phyloP scores from a whole-genome alignment of 2,888 invertebrate species.

The Napeogenes sylphis region DNA sequence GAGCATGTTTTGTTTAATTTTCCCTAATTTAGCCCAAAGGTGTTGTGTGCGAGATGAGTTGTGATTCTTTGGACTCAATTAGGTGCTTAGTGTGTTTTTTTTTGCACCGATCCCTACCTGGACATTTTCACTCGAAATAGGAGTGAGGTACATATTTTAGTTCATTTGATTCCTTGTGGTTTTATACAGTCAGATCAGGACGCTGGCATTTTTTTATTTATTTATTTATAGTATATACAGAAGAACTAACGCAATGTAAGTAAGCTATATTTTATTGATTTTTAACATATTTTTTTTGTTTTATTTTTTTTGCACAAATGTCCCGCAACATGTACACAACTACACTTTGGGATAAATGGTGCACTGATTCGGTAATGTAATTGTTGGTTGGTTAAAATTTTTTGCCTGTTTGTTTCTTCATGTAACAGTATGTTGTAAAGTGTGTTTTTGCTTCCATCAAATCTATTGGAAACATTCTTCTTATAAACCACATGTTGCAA shows the following conservation, averaged over 20 bases:
- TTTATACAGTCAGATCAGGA: slow-evolving; percentile 58
- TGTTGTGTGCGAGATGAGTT: slow-evolving; percentile 58
- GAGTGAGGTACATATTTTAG: slow-evolving; percentile 60
- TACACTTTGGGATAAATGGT: slow-evolving; percentile 55
- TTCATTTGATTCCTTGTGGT: slow-evolving; percentile 30
- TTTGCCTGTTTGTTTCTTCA: slow-evolving; percentile 36
- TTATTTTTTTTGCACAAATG: slow-evolving; percentile 46
- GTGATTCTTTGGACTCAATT: slow-evolving; percentile 71
- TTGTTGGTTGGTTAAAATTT: slow-evolving; percentile 36
- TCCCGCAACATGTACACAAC: slow-evolving; percentile 46
- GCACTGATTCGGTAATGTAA: slow-evolving; percentile 58
- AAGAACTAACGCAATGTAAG: slow-evolving; percentile 63
- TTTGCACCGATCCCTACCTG: slow-evolving; percentile 73
- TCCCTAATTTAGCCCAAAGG: slow-evolving; percentile 64
- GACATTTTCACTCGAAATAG: slow-evolving; percentile 69
- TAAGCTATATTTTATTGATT: slow-evolving; percentile 46
- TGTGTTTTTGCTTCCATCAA: slow-evolving; percentile 98
- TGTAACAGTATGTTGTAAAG: slow-evolving; percentile 96
- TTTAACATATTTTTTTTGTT: slow-evolving; percentile 46
- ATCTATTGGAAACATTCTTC: slow-evolving; percentile 99
- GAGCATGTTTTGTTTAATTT: slow-evolving; percentile 46
- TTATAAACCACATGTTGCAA: slow-evolving; percentile 99
- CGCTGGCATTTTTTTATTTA: slow-evolving; percentile 54
- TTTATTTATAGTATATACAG: slow-evolving; percentile 44
- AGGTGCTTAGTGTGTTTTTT: slow-evolving; percentile 62